Conservation (phyloP, 2,113 vertebrate genomes). For the human (Homo sapiens) region GRCh38 chr4:98335501-98336000, state of each 20-base stretch:
- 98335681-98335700: background rate
- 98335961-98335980: background rate
- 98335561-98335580: conserved; percentile 13
- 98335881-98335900: background rate
- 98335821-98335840: background rate
- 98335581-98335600: background rate
- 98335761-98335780: background rate
- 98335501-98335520: background rate
- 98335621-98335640: background rate
- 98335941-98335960: background rate
- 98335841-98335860: conserved; percentile 21
- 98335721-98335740: background rate
- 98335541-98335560: background rate
- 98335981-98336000: conserved; percentile 7
- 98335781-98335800: background rate
- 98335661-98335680: background rate
- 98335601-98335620: background rate
- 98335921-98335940: background rate
- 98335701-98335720: background rate
- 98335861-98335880: background rate
- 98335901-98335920: background rate
- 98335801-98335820: background rate
- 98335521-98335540: conserved; percentile 11
- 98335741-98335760: background rate
- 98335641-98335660: conserved; percentile 12